These are phyloP conservation scores for Frankliniella intonsa DNA, from an alignment of 2,888 invertebrate genomes.

Conservation along the genomic window DNA sequence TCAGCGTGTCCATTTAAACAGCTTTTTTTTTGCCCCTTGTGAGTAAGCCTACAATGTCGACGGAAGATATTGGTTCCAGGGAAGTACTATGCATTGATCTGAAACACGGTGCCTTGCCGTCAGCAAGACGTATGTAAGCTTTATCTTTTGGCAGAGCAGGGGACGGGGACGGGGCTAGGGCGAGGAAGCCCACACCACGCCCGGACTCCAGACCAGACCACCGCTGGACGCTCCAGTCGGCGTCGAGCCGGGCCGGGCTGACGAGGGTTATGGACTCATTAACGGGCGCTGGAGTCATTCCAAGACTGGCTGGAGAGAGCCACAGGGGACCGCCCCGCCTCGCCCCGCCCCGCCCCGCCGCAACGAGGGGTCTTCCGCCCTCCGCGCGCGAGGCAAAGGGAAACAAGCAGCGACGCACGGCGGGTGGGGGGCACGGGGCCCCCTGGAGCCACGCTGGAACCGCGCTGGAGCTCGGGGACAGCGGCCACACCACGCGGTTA, in stretches of 20 bases:
- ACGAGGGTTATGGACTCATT: slow-evolving; percentile 23
- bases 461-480: no score
- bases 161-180: not conserved
- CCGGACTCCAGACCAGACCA: not conserved
- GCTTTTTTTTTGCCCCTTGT: no score
- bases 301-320: not conserved
- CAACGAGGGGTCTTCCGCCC: not conserved
- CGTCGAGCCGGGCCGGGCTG: not conserved
- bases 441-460: no score
- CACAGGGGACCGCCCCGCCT: not conserved
- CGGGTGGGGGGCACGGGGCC: no score
- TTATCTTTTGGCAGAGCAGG: not conserved
- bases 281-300: slow-evolving; percentile 11
- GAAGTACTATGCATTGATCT: no score
- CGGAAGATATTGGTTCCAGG: no score
- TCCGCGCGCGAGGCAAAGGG: not conserved
- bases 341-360: not conserved
- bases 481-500: no score
- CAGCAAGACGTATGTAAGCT: not conserved
- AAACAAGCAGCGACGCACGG: no score
- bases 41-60: no score
- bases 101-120: no score
- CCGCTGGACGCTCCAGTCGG: not conserved
- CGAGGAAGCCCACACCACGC: no score
- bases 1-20: no score